Conservation (phyloP, 2,113 vertebrate species). For the Beaufortia kweichowensis region DNA sequence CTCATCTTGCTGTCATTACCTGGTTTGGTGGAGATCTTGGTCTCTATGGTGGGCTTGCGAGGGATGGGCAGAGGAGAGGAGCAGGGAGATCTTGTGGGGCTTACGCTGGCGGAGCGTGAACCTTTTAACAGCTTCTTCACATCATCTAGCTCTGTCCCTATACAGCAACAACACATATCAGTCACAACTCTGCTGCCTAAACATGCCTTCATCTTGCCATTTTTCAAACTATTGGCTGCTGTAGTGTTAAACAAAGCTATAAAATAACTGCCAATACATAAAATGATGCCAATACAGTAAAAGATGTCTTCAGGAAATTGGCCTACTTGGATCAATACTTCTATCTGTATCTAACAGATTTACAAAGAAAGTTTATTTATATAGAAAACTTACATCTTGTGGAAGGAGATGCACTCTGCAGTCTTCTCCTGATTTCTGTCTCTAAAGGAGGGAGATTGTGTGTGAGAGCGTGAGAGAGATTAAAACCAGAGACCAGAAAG, state of each 20-base stretch:
- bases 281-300: no score
- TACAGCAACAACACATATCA: conserved; percentile 9
- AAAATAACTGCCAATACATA: neutral
- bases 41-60: conserved; percentile 81
- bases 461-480: neutral
- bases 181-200: neutral
- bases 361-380: neutral
- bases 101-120: conserved; percentile 82
- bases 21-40: conserved; percentile 75
- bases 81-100: conserved; percentile 79
- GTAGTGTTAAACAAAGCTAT: neutral
- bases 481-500: neutral
- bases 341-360: neutral
- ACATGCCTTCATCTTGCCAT: neutral
- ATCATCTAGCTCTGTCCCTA: conserved; percentile 88
- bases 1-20: conserved; percentile 48
- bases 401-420: conserved; percentile 86
- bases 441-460: conserved; percentile 63
- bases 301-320: no score
- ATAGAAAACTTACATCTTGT: conserved; percentile 81
- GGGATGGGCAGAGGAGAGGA: conserved; percentile 83
- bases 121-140: conserved; percentile 85
- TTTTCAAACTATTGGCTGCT: neutral
- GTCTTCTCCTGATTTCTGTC: conserved; percentile 83
- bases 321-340: neutral